Percentiles rank a stretch among this genome's conserved stretches.
These are phyloP conservation scores for Dasypolia templi DNA, from an alignment of 2,888 invertebrate species.

Conservation along the genomic window DNA sequence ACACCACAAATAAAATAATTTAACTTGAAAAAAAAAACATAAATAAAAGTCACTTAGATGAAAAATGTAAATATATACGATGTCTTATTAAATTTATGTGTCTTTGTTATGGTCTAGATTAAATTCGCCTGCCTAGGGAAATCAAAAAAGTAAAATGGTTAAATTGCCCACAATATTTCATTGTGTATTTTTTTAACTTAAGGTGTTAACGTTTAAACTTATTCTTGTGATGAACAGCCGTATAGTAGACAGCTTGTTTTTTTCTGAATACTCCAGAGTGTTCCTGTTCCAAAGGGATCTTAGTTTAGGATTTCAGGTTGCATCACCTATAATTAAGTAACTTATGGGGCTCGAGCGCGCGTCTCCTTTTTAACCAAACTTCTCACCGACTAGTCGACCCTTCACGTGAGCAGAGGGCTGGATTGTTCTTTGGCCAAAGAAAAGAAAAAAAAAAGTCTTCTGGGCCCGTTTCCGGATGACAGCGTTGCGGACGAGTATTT, in stretches of 20 bases:
- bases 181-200: constrained; percentile 38
- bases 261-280: neutral
- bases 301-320: neutral
- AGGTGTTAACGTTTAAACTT: constrained; percentile 30
- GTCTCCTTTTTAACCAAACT: no score
- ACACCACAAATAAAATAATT: neutral
- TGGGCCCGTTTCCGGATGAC: no score
- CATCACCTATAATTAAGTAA: neutral
- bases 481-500: no score
- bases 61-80: constrained; percentile 47
- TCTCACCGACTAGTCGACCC: no score
- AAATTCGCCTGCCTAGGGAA: constrained; percentile 52
- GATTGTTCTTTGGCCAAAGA: no score
- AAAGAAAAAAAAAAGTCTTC: no score
- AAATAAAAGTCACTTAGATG: constrained; percentile 9
- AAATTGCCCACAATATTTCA: constrained; percentile 43
- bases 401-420: no score
- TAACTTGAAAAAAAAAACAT: constrained; percentile 14
- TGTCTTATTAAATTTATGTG: constrained; percentile 46
- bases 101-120: constrained; percentile 43
- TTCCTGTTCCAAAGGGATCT: neutral
- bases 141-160: constrained; percentile 52
- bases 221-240: constrained; percentile 25
- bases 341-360: no score
- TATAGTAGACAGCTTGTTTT: neutral